phyloP scores from a whole-genome alignment of 1,140 invertebrate species.

The Zaprionus ornatus region DNA sequence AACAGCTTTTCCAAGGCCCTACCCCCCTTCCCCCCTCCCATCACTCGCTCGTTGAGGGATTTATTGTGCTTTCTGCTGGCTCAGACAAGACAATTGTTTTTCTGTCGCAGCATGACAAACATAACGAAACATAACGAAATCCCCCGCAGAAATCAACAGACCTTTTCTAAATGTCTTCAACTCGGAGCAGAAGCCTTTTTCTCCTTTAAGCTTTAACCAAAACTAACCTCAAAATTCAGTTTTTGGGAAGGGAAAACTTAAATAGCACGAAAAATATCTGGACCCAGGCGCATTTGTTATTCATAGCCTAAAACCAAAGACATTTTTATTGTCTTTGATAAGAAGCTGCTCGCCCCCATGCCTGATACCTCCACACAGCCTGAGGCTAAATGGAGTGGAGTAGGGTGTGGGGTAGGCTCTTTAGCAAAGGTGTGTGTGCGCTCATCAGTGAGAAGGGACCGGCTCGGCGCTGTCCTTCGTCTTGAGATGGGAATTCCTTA shows the following conservation, averaged over 20 bases:
- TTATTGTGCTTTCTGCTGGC: constrained; percentile 46
- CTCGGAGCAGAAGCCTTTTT: not conserved
- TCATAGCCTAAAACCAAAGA: constrained; percentile 2
- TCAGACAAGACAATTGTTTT: constrained; percentile 37
- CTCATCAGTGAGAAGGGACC: not conserved
- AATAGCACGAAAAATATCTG: not conserved
- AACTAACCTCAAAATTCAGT: not conserved
- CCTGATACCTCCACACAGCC: not conserved
- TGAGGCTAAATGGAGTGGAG: not conserved
- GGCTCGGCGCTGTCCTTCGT: not conserved
- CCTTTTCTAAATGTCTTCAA: not conserved
- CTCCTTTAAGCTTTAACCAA: not conserved
- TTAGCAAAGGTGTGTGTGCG: not conserved
- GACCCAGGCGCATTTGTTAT: constrained; percentile 6
- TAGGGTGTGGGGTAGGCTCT: not conserved
- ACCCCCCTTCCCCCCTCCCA: not conserved
- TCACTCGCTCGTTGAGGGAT: not conserved
- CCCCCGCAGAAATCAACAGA: constrained; percentile 12
- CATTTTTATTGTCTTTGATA: constrained; percentile 10
- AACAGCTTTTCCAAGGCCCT: not conserved
- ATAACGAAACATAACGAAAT: not conserved
- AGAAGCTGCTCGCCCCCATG: not conserved
- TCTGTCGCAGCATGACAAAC: constrained; percentile 21
- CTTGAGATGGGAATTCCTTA: not conserved
- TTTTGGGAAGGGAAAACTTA: not conserved